Evolutionary conservation across 2,113 vertebrate genomes (phyloP).

Genomic region (Ammodramus savannarum): DNA sequence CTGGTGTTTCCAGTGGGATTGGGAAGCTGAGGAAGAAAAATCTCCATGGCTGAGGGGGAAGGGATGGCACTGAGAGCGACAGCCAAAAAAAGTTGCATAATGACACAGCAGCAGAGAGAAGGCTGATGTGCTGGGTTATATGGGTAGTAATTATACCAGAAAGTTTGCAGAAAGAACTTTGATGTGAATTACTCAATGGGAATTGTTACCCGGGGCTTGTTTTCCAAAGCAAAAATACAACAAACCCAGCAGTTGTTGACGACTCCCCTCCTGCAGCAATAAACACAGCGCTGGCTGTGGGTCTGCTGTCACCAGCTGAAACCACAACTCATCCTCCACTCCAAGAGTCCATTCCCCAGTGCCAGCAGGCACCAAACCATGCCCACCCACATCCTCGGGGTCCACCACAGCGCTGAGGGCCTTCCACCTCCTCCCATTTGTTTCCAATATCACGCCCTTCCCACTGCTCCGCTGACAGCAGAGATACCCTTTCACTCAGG

Average conservation of each 20-base stretch:
- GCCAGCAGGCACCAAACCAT: background rate
- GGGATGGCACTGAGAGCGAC: background rate
- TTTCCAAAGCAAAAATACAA: background rate
- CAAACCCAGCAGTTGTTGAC: background rate
- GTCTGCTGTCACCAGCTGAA: slow-evolving; percentile 17
- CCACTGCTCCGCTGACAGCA: background rate
- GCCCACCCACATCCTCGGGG: background rate
- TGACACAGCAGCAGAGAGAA: background rate
- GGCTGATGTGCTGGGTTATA: background rate
- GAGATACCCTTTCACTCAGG: background rate
- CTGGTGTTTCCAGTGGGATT: rapidly evolving
- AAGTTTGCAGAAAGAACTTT: background rate
- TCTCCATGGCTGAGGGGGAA: background rate
- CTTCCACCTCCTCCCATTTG: background rate
- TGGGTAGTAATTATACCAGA: background rate
- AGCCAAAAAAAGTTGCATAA: background rate
- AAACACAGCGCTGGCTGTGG: background rate
- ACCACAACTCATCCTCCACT: background rate
- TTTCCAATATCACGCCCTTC: background rate
- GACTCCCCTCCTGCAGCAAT: background rate
- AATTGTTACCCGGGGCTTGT: background rate
- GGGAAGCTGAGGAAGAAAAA: background rate
- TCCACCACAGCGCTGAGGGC: background rate
- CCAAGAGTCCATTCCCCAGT: background rate
- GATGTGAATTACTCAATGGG: background rate